These are phyloP conservation scores for Dermatophagoides farinae DNA, from an alignment of 1,140 invertebrate species.

Conservation along the genomic window DNA sequence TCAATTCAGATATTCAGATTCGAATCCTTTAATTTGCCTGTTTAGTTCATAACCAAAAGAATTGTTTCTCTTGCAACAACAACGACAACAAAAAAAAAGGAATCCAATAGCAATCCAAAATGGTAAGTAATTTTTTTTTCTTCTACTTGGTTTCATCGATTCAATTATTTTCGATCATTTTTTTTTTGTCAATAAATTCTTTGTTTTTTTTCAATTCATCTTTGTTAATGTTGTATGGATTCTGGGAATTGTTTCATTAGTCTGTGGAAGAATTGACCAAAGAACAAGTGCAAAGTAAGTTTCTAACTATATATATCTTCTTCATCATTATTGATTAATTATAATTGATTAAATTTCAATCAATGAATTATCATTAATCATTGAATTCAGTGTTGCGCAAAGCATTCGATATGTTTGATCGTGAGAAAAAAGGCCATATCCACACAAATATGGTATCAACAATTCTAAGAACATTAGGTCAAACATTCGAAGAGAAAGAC, in stretches of 20 bases:
- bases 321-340: constrained; percentile 54
- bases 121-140: neutral
- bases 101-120: neutral
- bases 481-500: constrained; percentile 84
- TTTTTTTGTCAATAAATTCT: too few relatives aligned
- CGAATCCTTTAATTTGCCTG: too few relatives aligned
- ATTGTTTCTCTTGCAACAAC: too few relatives aligned
- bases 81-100: neutral
- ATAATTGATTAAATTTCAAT: constrained; percentile 48
- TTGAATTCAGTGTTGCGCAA: constrained; percentile 53
- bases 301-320: neutral
- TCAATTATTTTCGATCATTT: too few relatives aligned
- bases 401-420: constrained; percentile 89
- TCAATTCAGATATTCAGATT: too few relatives aligned
- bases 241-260: too few relatives aligned
- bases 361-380: neutral
- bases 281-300: constrained; percentile 22
- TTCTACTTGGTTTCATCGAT: too few relatives aligned
- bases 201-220: too few relatives aligned
- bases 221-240: too few relatives aligned
- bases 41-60: too few relatives aligned
- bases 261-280: constrained; percentile 21
- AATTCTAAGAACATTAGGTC: constrained; percentile 80
- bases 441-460: constrained; percentile 81
- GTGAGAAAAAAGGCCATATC: constrained; percentile 76